These are phyloP conservation scores for Hetaerina titia DNA, from an alignment of 2,888 invertebrate species.

Conservation along the genomic window DNA sequence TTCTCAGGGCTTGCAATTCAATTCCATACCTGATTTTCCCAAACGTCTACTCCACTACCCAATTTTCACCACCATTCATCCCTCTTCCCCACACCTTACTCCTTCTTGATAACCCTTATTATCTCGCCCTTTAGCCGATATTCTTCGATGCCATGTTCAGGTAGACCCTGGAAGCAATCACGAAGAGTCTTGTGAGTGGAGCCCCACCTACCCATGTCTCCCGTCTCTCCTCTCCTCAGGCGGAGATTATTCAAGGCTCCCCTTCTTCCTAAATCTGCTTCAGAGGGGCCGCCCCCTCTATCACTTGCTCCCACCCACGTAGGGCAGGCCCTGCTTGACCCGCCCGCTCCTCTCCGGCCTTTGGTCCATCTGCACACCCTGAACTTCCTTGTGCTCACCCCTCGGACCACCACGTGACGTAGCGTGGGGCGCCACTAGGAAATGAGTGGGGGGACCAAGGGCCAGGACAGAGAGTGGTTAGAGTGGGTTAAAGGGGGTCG, in stretches of 20 bases:
- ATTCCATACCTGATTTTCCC: too few species aligned
- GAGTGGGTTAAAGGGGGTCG: neutral
- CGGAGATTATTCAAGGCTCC: neutral
- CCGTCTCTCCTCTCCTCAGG: slow-evolving; percentile 69
- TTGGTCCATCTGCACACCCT: slow-evolving; percentile 69
- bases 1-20: neutral
- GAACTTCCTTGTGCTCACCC: slow-evolving; percentile 51
- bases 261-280: slow-evolving; percentile 38
- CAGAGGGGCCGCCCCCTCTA: slow-evolving; percentile 11
- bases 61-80: neutral
- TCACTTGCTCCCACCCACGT: neutral
- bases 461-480: neutral
- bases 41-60: too few species aligned
- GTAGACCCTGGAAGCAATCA: slow-evolving; percentile 52
- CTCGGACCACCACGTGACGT: slow-evolving; percentile 45
- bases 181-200: neutral
- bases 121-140: slow-evolving; percentile 38
- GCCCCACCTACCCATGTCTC: neutral
- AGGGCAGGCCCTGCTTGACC: slow-evolving; percentile 50
- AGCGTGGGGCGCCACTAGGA: neutral
- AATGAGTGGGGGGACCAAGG: neutral
- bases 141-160: neutral
- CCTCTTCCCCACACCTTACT: neutral
- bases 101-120: neutral
- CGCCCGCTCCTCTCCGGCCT: slow-evolving; percentile 59